Evolutionary conservation across 2,888 invertebrate genomes (phyloP).

Genomic region (Dryomyza anilis): DNA sequence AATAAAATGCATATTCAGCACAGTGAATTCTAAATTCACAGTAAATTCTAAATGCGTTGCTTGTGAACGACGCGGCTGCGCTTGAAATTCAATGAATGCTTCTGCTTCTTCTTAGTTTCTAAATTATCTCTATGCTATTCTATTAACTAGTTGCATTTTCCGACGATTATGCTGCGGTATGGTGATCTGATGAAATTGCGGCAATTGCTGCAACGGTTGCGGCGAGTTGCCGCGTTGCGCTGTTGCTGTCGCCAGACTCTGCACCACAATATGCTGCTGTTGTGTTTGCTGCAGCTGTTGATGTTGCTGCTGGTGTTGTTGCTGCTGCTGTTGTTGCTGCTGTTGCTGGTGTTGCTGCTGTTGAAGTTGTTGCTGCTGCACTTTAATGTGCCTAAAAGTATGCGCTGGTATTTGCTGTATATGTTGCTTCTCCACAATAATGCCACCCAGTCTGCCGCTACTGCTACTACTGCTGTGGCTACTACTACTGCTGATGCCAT

Average conservation of each 20-base stretch:
- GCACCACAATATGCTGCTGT: slow-evolving; percentile 34
- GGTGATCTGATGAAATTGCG: slow-evolving; percentile 38
- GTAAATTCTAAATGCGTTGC: too few species aligned
- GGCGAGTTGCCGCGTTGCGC: slow-evolving; percentile 13
- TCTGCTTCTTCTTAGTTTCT: background rate
- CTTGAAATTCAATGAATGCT: too few species aligned
- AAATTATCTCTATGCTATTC: slow-evolving; percentile 53
- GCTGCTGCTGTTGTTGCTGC: too few species aligned
- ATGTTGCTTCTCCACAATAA: slow-evolving; percentile 54
- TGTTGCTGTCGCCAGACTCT: too few species aligned
- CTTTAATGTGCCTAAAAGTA: background rate
- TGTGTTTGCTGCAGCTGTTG: slow-evolving; percentile 37
- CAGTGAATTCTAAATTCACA: slow-evolving; percentile 7
- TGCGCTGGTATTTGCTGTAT: slow-evolving; percentile 30
- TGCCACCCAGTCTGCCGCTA: slow-evolving; percentile 61
- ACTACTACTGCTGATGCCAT: too few species aligned
- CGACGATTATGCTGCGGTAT: slow-evolving; percentile 64
- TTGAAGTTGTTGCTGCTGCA: slow-evolving; percentile 41
- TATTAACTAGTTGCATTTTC: slow-evolving; percentile 69
- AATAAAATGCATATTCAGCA: too few species aligned
- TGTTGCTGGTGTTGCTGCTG: too few species aligned
- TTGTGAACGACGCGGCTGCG: too few species aligned
- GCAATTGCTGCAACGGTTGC: slow-evolving; percentile 32
- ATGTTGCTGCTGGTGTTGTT: slow-evolving; percentile 44
- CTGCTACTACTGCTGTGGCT: too few species aligned